These are phyloP conservation scores for Cetonia aurata DNA, from an alignment of 2,888 invertebrate genomes.

Conservation along the genomic window DNA sequence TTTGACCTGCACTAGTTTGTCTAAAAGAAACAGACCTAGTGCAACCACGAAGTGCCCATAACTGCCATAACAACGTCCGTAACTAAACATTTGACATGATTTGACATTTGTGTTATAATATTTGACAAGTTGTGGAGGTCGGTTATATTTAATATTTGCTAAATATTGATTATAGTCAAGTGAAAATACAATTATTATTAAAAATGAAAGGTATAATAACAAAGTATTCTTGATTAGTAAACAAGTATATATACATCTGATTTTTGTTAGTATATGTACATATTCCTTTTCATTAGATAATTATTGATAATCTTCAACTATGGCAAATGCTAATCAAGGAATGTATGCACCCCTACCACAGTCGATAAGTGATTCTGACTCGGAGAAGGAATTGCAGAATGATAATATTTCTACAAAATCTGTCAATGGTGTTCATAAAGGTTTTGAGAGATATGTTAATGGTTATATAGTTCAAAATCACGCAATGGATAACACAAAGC, in stretches of 20 bases:
- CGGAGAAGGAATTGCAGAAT: slow-evolving; percentile 76
- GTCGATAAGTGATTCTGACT: slow-evolving; percentile 82
- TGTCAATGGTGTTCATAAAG: slow-evolving; percentile 51
- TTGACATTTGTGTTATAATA: too few species aligned
- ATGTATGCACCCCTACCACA: slow-evolving; percentile 84
- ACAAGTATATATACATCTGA: background rate
- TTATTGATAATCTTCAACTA: slow-evolving; percentile 45
- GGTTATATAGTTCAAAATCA: slow-evolving; percentile 52
- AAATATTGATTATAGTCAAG: too few species aligned
- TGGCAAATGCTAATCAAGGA: slow-evolving; percentile 66
- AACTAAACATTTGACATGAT: too few species aligned
- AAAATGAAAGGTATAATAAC: too few species aligned
- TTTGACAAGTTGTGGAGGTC: too few species aligned
- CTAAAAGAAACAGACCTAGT: too few species aligned
- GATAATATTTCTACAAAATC: slow-evolving; percentile 54
- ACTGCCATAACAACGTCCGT: too few species aligned
- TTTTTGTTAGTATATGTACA: background rate
- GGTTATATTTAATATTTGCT: too few species aligned
- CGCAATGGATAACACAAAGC: slow-evolving; percentile 54
- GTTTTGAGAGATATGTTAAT: slow-evolving; percentile 47
- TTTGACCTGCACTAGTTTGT: too few species aligned
- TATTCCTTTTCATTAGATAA: slow-evolving; percentile 6
- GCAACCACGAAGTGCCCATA: too few species aligned
- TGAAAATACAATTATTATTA: too few species aligned
- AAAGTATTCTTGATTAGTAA: slow-evolving; percentile 8